Conservation (phyloP, 2,797 vertebrate species). For the Lutjanus argentimaculatus region DNA sequence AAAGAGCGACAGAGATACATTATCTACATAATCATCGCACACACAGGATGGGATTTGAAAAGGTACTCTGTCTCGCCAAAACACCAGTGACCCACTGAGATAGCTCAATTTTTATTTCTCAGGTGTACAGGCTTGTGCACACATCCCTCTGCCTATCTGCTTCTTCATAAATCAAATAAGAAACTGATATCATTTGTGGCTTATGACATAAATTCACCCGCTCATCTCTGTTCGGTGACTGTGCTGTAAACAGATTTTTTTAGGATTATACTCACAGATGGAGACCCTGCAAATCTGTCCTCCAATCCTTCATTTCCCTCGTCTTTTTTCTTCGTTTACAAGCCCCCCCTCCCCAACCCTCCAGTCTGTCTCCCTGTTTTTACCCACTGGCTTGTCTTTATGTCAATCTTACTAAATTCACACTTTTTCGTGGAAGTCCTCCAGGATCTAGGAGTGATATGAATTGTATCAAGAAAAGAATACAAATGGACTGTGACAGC, state of each 20-base stretch:
- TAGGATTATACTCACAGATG: constrained; percentile 84
- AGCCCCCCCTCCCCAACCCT: constrained; percentile 4
- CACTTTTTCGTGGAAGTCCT: constrained; percentile 67
- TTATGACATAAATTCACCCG: constrained; percentile 55
- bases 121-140: constrained; percentile 6
- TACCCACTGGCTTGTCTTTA: constrained; percentile 62
- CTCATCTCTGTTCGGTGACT: constrained; percentile 46
- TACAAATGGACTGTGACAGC: constrained; percentile 67
- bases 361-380: constrained; percentile 49
- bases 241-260: constrained; percentile 71
- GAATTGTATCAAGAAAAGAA: constrained; percentile 60
- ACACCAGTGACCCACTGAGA: constrained; percentile 38
- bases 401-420: constrained; percentile 69
- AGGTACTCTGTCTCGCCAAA: constrained; percentile 34
- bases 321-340: constrained; percentile 26
- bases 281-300: constrained; percentile 77
- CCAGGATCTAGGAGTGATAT: constrained; percentile 58
- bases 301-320: constrained; percentile 65
- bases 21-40: constrained; percentile 51
- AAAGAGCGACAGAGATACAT: constrained; percentile 50
- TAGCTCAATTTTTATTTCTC: constrained; percentile 26
- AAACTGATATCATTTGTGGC: constrained; percentile 56
- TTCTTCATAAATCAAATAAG: constrained; percentile 36
- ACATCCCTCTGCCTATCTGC: constrained; percentile 24
- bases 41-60: constrained; percentile 50